phyloP scores from a whole-genome alignment of 2,888 invertebrate species.

The Cataglyphis altisquamis region DNA sequence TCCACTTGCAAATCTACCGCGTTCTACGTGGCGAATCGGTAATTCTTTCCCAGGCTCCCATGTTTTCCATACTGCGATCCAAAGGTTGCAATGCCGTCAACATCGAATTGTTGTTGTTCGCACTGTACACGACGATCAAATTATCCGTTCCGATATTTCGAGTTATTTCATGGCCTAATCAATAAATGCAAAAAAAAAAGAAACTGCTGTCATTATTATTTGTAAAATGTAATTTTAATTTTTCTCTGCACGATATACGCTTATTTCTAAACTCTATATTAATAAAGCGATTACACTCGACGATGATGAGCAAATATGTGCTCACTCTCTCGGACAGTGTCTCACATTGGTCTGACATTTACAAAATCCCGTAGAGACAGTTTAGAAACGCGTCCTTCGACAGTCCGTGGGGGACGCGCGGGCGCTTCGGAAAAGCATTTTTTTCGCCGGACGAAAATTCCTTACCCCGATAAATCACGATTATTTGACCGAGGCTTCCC shows the following conservation, averaged over 20 bases:
- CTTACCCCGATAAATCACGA: slow-evolving; percentile 86
- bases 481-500: slow-evolving; percentile 86
- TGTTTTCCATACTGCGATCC: slow-evolving; percentile 66
- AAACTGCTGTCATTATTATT: background rate
- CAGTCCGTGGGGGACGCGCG: slow-evolving; percentile 29
- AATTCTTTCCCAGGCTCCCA: slow-evolving; percentile 73
- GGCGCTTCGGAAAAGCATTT: slow-evolving; percentile 71
- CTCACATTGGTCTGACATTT: background rate
- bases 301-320: background rate
- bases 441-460: slow-evolving; percentile 80
- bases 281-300: background rate
- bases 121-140: slow-evolving; percentile 49
- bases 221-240: background rate
- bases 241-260: background rate
- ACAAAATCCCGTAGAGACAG: background rate
- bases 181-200: slow-evolving; percentile 33
- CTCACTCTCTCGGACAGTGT: background rate
- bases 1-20: slow-evolving; percentile 71
- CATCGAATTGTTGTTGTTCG: slow-evolving; percentile 55
- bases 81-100: slow-evolving; percentile 54
- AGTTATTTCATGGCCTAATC: slow-evolving; percentile 43
- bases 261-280: background rate
- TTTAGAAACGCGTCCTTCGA: slow-evolving; percentile 32
- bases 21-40: slow-evolving; percentile 69
- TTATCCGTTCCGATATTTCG: slow-evolving; percentile 45